Evolutionary conservation across 92 coral and sea anemone species (phyloP).

Genomic region (Phymanthus crucifer): DNA sequence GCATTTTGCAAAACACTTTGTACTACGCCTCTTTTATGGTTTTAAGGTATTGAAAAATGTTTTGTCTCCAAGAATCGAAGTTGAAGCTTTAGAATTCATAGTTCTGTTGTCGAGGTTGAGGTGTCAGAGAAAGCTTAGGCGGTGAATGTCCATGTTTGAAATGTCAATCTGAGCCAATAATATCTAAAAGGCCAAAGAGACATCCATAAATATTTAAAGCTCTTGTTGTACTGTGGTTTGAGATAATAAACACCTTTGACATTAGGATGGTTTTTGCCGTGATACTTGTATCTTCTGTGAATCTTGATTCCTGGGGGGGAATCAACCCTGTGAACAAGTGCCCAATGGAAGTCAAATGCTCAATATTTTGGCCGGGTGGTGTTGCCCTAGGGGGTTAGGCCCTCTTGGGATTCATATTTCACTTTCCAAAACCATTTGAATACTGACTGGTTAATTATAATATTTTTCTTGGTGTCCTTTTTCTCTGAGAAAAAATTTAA

Average conservation of each 20-base stretch:
- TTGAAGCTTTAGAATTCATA: background rate
- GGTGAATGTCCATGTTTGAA: constrained; percentile 24
- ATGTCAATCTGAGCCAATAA: background rate
- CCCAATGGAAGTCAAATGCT: too few relatives aligned
- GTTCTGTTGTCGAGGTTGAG: background rate
- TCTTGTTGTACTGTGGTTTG: constrained; percentile 51
- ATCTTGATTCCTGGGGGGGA: too few relatives aligned
- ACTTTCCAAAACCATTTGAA: too few relatives aligned
- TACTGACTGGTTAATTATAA: too few relatives aligned
- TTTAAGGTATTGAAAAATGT: background rate
- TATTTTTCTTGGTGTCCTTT: too few relatives aligned
- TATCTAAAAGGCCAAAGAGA: background rate
- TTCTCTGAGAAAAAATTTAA: too few relatives aligned
- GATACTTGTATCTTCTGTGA: background rate
- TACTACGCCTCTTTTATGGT: background rate
- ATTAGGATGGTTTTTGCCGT: background rate
- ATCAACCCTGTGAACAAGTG: too few relatives aligned
- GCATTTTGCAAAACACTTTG: background rate
- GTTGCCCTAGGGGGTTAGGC: too few relatives aligned
- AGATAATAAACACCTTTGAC: constrained; percentile 37
- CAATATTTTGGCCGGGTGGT: too few relatives aligned
- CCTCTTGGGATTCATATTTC: too few relatives aligned
- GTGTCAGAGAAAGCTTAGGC: background rate
- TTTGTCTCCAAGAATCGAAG: too few relatives aligned
- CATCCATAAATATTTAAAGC: constrained; percentile 20